Percentiles rank a stretch among this genome's conserved stretches.
Conservation (phyloP, 2,888 invertebrate genomes). For the Drosophila yooni region DNA sequence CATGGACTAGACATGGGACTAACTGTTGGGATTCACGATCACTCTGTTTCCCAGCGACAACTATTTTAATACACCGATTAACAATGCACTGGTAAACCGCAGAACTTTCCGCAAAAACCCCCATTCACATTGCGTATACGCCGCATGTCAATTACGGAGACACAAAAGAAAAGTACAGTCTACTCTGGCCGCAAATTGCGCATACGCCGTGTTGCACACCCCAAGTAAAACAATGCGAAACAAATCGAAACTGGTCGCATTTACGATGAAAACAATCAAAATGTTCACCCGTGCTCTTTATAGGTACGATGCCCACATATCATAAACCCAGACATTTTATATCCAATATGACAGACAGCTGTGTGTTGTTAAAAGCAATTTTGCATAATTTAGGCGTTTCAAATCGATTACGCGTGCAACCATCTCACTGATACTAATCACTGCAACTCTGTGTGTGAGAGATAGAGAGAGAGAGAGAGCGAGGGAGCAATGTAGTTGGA, state of each 20-base stretch:
- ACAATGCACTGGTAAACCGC: slow-evolving; percentile 46
- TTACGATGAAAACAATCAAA: slow-evolving; percentile 46
- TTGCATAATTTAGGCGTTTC: slow-evolving; percentile 66
- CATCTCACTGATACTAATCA: slow-evolving; percentile 17
- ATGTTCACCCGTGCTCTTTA: slow-evolving; percentile 35
- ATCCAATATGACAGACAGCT: slow-evolving; percentile 38
- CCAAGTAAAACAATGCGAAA: slow-evolving; percentile 13
- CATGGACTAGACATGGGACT: slow-evolving; percentile 17
- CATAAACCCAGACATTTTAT: slow-evolving; percentile 29
- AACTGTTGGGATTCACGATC: slow-evolving; percentile 49
- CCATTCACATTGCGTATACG: slow-evolving; percentile 40
- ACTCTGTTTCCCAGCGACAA: slow-evolving; percentile 4
- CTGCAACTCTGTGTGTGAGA: neutral
- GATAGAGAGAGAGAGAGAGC: neutral
- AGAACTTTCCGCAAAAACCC: slow-evolving; percentile 35
- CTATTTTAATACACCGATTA: slow-evolving; percentile 28
- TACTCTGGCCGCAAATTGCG: slow-evolving; percentile 24
- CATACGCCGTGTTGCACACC: slow-evolving; percentile 46
- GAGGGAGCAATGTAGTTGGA: neutral
- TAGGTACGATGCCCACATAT: slow-evolving; percentile 46
- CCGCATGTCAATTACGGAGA: slow-evolving; percentile 24
- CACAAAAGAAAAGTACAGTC: slow-evolving; percentile 9
- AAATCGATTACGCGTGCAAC: slow-evolving; percentile 65
- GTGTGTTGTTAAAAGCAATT: slow-evolving; percentile 39
- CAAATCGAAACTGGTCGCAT: slow-evolving; percentile 38